Evolutionary conservation across 2,888 invertebrate genomes (phyloP), one percentile per base, ranked within the genome.

Genomic region (Teinopalpus imperialis): DNA sequence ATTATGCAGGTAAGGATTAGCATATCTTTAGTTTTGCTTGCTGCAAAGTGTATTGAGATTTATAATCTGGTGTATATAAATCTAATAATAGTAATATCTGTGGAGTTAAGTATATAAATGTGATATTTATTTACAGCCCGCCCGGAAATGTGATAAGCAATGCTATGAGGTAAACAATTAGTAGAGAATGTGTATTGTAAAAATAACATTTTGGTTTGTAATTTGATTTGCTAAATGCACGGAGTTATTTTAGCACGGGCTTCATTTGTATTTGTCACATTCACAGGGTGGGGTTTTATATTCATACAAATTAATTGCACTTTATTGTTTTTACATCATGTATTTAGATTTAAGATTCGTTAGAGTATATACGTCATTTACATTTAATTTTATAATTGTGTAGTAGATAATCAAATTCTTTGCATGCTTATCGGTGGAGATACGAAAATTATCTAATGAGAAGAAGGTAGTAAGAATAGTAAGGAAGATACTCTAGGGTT

Each of bases 141-240:
- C 79, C 81, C 51, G 81, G 83, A 74, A 74, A 75, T 65, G 75
- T 79, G 59, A 61, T 74, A 68, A 69, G 68, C 60, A 72, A 73
- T 63, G 72, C 69, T 56, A 59, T 66, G 77, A 87, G 87, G 87
- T 87, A 86, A 80, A 59, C 34, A 46, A 7, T 51, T 48, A 47
- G 26, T 45, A 45, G 44, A 56, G 63, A 57, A 52, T 69, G 58
- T 41, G 54, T 53, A 43, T 46, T 50, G 43, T 37, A 36, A 18
- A 20, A 34, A 32, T 32, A 39, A 32, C 27, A 45, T 27, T 40
- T n/a, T 44, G 2, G 34, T 21, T 35, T 35, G 9, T 5, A 21
- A n/a, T 23, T 27, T 35, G 8, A 6, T 36, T 47, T 30, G 21
- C 35, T 26, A 14, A 18, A 13, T 48, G 48, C 48, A 48, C 43